Conservation (phyloP, 2,888 invertebrate species). For the Noctua janthina region DNA sequence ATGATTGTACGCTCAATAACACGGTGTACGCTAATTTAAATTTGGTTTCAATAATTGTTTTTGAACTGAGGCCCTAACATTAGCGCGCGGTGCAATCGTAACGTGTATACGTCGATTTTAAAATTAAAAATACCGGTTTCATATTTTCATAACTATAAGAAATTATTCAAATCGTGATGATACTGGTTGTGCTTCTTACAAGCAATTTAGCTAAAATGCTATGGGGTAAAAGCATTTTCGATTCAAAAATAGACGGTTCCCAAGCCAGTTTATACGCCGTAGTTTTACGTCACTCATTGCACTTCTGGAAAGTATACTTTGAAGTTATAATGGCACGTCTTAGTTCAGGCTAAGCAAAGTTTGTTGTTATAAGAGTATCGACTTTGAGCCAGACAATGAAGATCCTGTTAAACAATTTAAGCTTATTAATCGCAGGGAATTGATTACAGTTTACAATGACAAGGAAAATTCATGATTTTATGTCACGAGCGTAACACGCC, state of each 20-base stretch:
- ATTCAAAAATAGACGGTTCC: no score
- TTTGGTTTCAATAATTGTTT: constrained; percentile 31
- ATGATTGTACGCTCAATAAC: constrained; percentile 48
- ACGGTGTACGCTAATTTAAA: constrained; percentile 12
- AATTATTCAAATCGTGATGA: no score
- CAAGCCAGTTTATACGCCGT: background rate
- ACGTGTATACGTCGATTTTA: background rate
- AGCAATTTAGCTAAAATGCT: no score
- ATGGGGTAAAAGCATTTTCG: no score
- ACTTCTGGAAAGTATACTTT: constrained; percentile 50
- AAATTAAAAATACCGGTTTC: background rate
- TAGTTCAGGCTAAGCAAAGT: constrained; percentile 51
- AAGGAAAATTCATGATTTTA: constrained; percentile 4
- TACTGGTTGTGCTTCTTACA: no score
- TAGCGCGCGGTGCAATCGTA: background rate
- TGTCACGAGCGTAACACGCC: background rate
- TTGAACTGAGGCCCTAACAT: background rate
- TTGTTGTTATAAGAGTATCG: constrained; percentile 47
- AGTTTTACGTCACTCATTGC: constrained; percentile 47
- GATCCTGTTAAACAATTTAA: constrained; percentile 39
- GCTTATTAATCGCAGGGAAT: constrained; percentile 24
- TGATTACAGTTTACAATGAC: constrained; percentile 21
- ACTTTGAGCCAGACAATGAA: constrained; percentile 46
- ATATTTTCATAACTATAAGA: no score
- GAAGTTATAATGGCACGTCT: constrained; percentile 51